Percentiles rank a stretch among this genome's conserved stretches.
Evolutionary conservation across 2,888 invertebrate species (phyloP).

Genomic region (Cryptocephalus primarius): DNA sequence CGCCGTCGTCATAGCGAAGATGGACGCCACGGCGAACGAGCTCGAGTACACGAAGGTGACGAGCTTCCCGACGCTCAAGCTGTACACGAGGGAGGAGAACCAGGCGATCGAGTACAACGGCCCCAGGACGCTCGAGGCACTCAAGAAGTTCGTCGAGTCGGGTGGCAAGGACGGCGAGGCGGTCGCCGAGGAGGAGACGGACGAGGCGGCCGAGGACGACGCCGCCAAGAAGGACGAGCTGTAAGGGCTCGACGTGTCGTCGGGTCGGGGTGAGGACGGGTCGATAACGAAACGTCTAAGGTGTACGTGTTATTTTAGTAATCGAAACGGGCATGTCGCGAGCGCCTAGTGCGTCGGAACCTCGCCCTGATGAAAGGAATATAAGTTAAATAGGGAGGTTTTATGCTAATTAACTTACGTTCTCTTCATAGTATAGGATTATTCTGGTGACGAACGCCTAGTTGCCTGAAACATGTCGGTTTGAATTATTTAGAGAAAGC

Average conservation of each 20-base stretch:
- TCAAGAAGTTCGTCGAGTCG: conserved; percentile 87
- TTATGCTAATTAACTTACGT: no score
- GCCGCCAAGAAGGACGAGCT: conserved; percentile 66
- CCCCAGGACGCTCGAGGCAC: conserved; percentile 86
- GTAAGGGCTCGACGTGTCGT: conserved; percentile 38
- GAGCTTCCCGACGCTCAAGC: conserved; percentile 89
- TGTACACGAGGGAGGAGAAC: conserved; percentile 89
- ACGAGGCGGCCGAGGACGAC: conserved; percentile 63
- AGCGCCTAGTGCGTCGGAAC: no score
- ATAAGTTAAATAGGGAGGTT: no score
- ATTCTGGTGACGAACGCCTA: no score
- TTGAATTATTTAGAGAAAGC: no score
- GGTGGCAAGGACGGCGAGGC: conserved; percentile 72
- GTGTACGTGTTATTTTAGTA: no score
- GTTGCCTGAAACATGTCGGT: no score
- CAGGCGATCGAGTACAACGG: conserved; percentile 86
- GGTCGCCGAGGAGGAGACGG: conserved; percentile 49
- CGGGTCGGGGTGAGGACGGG: no score
- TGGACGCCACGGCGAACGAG: conserved; percentile 98
- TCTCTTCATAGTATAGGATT: no score
- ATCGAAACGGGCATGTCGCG: no score
- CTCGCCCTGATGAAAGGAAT: no score
- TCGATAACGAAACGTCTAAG: no score
- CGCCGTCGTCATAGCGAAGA: conserved; percentile 89
- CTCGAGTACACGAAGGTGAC: conserved; percentile 90